Base-by-base conservation (phyloP, 37 sponge, comb jelly and placozoan genomes). In the Chondrosia reniformis region DNA sequence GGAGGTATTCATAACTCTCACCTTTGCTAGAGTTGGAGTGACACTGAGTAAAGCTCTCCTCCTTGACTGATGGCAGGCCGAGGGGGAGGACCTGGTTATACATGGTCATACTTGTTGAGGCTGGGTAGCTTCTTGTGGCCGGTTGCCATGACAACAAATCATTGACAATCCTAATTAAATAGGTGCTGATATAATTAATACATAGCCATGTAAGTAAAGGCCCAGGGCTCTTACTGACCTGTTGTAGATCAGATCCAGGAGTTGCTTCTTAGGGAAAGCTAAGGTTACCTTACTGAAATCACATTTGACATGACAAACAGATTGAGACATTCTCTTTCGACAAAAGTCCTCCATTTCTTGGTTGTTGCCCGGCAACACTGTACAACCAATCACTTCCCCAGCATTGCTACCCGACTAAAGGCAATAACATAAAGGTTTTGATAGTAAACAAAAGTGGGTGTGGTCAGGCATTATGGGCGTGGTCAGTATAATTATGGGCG, bases 81-180 rank as follows among this genome's bases (percentile, higher is more conserved):
- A 66, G 7, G 9, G 67, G 67, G 30, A 19, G 32, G 67, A 30
- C 32, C 19, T 30, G 5, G 30, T 40, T 66, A 17, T 6, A 5
- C 9, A 19, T 17, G 8, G 17, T 66, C 39, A 34, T 8, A 17
- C 6, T 34, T 36, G 67, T 37, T 5, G 67, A 34, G 7, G 32
- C 67, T 17, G 36, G 67, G 4, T 36, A 66, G 17, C 39, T 6
- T 7, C 33, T 6, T 22, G 63, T n/a, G n/a, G n/a, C 63, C 17
- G 79, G 63, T 41, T 77, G 63, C 63, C 63, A 77, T 55, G 32
- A 41, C 79, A 77, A 65, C 79, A 77, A 65, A 36, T 77, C 79
- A 31, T 25, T 32, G 8, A 49, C 28, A 22, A 77, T 21, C 33
- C 79, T 56, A 43, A 22, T 4, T 17, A 49, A 30, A 46, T 45